A percentile compares a stretch with the other conserved stretches of the same genome.
Conservation (phyloP, 1,140 invertebrate species). For the Drosophila nikananu region DNA sequence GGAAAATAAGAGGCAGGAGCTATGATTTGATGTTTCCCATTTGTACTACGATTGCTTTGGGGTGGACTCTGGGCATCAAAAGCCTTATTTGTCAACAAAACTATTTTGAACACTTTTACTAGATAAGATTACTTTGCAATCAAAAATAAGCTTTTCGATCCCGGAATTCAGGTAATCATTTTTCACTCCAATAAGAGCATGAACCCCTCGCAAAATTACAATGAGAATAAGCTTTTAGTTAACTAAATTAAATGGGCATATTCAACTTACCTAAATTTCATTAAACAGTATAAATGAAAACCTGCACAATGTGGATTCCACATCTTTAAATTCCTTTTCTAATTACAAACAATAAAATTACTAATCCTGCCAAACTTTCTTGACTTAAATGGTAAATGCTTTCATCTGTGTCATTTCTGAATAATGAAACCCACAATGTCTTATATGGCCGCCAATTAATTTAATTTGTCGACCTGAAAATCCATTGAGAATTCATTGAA, state of each 20-base stretch:
- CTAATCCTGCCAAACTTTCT: too few species aligned
- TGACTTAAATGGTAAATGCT: constrained; percentile 2
- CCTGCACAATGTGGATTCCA: not conserved
- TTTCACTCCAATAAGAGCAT: too few species aligned
- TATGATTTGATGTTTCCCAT: constrained; percentile 13
- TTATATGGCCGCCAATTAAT: constrained; percentile 3
- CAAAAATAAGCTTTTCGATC: too few species aligned
- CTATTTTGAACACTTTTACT: not conserved
- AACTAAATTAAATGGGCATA: too few species aligned
- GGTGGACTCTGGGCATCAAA: not conserved
- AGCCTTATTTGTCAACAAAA: not conserved
- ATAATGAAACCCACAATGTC: not conserved
- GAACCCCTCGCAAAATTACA: too few species aligned
- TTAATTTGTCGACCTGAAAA: constrained; percentile 9
- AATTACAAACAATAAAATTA: not conserved
- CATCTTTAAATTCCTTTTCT: not conserved
- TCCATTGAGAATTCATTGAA: constrained; percentile 36
- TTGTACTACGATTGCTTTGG: not conserved
- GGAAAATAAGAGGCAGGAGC: constrained; percentile 37
- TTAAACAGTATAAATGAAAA: not conserved
- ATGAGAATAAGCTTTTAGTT: too few species aligned
- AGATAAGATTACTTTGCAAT: not conserved
- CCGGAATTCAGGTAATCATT: too few species aligned
- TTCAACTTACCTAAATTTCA: not conserved
- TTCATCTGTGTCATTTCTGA: not conserved